Evolutionary conservation across 1,140 invertebrate species (phyloP).

Genomic region (Tigriopus japonicus): DNA sequence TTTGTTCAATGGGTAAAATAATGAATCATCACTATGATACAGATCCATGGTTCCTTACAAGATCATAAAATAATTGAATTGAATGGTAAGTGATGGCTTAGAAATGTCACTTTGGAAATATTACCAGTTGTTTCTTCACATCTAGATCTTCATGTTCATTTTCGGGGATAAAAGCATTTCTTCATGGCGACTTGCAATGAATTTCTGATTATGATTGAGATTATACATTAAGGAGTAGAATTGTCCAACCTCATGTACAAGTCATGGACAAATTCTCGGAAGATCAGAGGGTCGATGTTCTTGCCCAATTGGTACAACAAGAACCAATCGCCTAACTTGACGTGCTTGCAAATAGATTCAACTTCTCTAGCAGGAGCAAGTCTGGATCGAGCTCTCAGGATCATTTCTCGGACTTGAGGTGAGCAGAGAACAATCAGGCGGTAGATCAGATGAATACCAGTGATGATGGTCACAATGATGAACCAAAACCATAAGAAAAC

Average conservation of each 20-base stretch:
- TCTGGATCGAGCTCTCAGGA: slow-evolving; percentile 18
- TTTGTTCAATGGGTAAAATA: no score
- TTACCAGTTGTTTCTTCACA: no score
- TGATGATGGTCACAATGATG: slow-evolving; percentile 22
- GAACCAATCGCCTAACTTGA: slow-evolving; percentile 24
- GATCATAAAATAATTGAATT: no score
- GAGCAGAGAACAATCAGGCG: slow-evolving; percentile 21
- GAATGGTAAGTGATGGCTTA: no score
- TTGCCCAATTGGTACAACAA: slow-evolving; percentile 22
- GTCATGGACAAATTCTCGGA: slow-evolving; percentile 19
- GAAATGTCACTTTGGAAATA: no score
- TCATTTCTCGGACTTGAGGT: slow-evolving; percentile 18
- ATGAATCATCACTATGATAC: no score
- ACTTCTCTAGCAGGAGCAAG: slow-evolving; percentile 14
- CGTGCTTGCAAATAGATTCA: slow-evolving; percentile 11
- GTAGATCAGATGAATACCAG: slow-evolving; percentile 20
- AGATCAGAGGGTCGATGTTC: slow-evolving; percentile 20
- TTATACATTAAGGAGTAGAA: no score
- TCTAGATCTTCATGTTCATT: no score
- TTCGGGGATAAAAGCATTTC: no score
- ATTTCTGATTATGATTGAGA: no score
- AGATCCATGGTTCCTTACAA: no score
- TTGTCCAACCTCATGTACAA: slow-evolving; percentile 4
- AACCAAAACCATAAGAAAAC: slow-evolving; percentile 31
- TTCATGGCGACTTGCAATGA: no score